phyloP scores from a whole-genome alignment of 2,797 vertebrate species.

The Lophius americanus region DNA sequence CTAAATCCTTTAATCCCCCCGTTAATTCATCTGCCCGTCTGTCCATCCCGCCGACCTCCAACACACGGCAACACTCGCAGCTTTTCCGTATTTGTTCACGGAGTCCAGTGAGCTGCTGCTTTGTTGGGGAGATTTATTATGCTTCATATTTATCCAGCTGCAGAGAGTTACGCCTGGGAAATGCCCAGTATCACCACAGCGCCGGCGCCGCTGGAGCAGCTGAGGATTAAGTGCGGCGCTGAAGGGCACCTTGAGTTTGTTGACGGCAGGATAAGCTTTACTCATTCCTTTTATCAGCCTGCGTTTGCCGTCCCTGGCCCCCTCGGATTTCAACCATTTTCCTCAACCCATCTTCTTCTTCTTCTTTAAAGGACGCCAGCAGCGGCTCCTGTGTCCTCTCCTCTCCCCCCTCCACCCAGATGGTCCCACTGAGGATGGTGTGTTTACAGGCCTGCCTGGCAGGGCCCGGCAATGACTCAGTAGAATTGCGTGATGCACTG shows the following conservation, averaged over 20 bases:
- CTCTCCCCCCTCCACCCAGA: slow-evolving; percentile 27
- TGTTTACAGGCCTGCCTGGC: slow-evolving; percentile 58
- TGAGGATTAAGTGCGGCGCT: slow-evolving; percentile 41
- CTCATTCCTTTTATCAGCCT: slow-evolving; percentile 28
- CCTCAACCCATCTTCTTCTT: slow-evolving; percentile 28
- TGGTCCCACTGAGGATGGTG: slow-evolving; percentile 37
- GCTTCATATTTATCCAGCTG: slow-evolving; percentile 41
- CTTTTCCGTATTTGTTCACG: background rate
- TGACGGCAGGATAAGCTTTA: slow-evolving; percentile 31
- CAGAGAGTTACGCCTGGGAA: slow-evolving; percentile 38
- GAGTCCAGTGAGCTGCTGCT: slow-evolving; percentile 5
- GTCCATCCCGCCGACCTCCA: background rate
- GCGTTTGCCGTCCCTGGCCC: background rate
- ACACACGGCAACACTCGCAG: too few species aligned
- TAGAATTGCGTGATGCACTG: slow-evolving; percentile 38
- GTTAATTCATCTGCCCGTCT: slow-evolving; percentile 19
- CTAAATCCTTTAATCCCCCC: slow-evolving; percentile 49
- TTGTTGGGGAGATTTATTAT: slow-evolving; percentile 7
- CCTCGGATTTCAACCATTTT: slow-evolving; percentile 13
- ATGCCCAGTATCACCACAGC: slow-evolving; percentile 37
- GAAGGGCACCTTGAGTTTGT: slow-evolving; percentile 67
- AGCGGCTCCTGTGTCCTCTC: slow-evolving; percentile 8
- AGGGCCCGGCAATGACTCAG: slow-evolving; percentile 32
- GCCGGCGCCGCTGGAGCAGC: background rate
- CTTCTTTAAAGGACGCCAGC: slow-evolving; percentile 21